These are phyloP conservation scores for Montipora sp. DNA, from an alignment of 64 coral and sea anemone species.

Conservation along the genomic window DNA sequence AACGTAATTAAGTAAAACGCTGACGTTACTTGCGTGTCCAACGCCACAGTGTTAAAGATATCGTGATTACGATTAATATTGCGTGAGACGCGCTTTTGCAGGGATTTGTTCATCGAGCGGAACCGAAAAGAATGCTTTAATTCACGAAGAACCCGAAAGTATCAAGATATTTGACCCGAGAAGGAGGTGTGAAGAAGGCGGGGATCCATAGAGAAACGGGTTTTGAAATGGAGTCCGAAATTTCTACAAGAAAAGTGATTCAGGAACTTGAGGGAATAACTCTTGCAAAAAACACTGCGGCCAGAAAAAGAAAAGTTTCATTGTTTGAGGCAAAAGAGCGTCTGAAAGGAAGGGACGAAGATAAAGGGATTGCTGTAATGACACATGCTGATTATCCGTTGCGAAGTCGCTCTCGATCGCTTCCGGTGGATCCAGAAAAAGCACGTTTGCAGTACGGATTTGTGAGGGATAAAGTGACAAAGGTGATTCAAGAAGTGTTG, in stretches of 20 bases:
- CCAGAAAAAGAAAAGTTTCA: constrained; percentile 58
- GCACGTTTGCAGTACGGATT: not conserved
- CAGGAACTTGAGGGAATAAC: constrained; percentile 12
- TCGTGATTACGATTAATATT: not conserved
- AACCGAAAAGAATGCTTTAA: not conserved
- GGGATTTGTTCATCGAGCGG: not conserved
- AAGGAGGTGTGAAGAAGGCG: constrained; percentile 44
- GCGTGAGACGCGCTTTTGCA: not conserved
- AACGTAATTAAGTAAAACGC: not conserved
- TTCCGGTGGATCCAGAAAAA: constrained; percentile 47
- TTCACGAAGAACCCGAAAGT: not conserved
- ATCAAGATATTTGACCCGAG: not conserved
- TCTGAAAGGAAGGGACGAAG: constrained; percentile 54
- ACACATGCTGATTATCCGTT: constrained; percentile 85
- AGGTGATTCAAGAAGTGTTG: constrained; percentile 66
- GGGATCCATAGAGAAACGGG: not conserved
- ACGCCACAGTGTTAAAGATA: not conserved
- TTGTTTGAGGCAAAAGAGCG: constrained; percentile 68
- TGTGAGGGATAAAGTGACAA: constrained; percentile 2
- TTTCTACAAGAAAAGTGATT: constrained; percentile 11
- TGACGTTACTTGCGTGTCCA: not conserved
- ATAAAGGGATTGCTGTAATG: constrained; percentile 66
- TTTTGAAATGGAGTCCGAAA: constrained; percentile 21
- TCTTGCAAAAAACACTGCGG: constrained; percentile 5
- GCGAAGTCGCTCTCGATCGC: constrained; percentile 55